phyloP scores from a whole-genome alignment of 2,797 vertebrate genomes.

The Acanthurus tractus region DNA sequence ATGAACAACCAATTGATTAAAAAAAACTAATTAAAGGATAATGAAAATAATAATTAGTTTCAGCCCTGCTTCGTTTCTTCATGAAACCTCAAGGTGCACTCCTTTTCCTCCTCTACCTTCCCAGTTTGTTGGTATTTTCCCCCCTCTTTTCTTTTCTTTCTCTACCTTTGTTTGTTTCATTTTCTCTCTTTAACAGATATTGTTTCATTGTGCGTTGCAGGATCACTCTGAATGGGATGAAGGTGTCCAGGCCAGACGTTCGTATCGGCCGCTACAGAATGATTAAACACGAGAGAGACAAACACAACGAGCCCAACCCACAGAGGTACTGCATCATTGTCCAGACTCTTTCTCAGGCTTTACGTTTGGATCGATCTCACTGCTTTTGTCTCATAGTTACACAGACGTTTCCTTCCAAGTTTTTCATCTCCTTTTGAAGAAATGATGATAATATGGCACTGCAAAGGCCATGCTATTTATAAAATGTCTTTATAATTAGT shows the following conservation, averaged over 20 bases:
- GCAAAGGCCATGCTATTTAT: slow-evolving; percentile 27
- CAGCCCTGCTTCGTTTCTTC: neutral
- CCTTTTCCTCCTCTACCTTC: neutral
- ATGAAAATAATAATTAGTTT: slow-evolving; percentile 15
- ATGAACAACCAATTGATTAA: neutral
- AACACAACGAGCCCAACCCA: slow-evolving; percentile 99
- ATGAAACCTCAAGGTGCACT: neutral
- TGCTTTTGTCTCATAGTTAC: slow-evolving; percentile 54
- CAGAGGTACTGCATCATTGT: slow-evolving; percentile 91
- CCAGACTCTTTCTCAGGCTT: slow-evolving; percentile 38
- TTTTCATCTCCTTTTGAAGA: slow-evolving; percentile 46
- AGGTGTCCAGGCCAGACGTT: slow-evolving; percentile 96
- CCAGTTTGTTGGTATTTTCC: neutral
- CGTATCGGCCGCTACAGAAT: slow-evolving; percentile 98
- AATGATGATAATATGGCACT: slow-evolving; percentile 33
- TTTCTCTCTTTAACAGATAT: slow-evolving; percentile 41
- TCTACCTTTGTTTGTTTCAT: slow-evolving; percentile 23
- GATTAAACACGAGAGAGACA: slow-evolving; percentile 99
- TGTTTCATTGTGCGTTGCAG: slow-evolving; percentile 77
- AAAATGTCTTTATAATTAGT: slow-evolving; percentile 35
- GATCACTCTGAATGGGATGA: slow-evolving; percentile 98
- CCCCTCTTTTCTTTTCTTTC: slow-evolving; percentile 9
- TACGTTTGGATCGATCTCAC: slow-evolving; percentile 38
- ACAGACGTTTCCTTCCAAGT: slow-evolving; percentile 28
- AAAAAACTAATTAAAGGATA: neutral